Percentiles rank a stretch among this genome's conserved stretches.
Conservation (phyloP, 2,888 invertebrate species). For the Scaptomyza polygonia region DNA sequence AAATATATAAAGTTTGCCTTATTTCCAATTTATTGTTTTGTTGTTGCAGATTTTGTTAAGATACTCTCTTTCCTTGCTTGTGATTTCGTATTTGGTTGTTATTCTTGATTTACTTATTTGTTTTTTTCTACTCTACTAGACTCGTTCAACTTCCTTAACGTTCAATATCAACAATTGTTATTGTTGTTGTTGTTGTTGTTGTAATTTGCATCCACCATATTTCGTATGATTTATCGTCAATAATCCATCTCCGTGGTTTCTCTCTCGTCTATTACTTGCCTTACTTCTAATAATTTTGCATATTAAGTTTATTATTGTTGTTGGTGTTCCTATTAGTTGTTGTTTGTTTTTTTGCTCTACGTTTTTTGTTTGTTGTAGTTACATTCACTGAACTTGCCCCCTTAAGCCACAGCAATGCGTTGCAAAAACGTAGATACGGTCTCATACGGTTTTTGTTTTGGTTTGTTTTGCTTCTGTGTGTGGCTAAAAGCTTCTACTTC, state of each 20-base stretch:
- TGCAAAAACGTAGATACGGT: constrained; percentile 20
- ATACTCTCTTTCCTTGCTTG: constrained; percentile 32
- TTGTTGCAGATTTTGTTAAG: constrained; percentile 50
- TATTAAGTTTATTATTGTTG: constrained; percentile 20
- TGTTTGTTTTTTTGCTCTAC: constrained; percentile 13
- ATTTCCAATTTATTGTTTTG: constrained; percentile 74
- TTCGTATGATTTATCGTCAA: constrained; percentile 12
- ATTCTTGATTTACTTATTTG: too few species aligned
- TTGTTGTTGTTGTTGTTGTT: too few species aligned
- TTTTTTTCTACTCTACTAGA: constrained; percentile 21
- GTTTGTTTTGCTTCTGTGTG: constrained; percentile 1
- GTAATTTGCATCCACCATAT: constrained; percentile 11
- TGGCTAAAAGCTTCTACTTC: constrained; percentile 74
- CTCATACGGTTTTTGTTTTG: not conserved
- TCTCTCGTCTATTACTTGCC: constrained; percentile 13
- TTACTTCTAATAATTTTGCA: constrained; percentile 22
- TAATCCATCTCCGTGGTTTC: not conserved
- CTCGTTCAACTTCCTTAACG: constrained; percentile 23
- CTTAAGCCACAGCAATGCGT: constrained; percentile 20
- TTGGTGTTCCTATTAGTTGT: constrained; percentile 3
- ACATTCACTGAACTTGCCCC: constrained; percentile 42
- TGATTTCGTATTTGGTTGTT: constrained; percentile 64
- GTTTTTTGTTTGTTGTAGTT: constrained; percentile 29
- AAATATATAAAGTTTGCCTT: constrained; percentile 63
- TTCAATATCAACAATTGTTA: not conserved